A percentile compares a stretch with the other conserved stretches of the same genome.
These are phyloP conservation scores for Dromiciops gliroides DNA, from an alignment of 2,113 vertebrate species.

Conservation along the genomic window DNA sequence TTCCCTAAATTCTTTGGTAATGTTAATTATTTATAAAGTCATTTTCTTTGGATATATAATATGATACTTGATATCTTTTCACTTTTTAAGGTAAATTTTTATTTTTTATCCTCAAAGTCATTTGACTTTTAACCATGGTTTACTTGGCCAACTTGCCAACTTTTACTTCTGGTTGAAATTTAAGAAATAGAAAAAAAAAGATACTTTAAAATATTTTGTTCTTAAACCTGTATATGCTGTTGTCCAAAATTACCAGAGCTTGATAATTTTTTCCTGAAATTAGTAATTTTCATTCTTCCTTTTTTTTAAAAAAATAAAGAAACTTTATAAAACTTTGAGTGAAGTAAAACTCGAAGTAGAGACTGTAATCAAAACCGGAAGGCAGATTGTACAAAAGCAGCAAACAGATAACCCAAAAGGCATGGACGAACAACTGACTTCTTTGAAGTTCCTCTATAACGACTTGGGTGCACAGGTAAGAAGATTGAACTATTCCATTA, in stretches of 20 bases:
- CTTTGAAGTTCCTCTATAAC: constrained; percentile 96
- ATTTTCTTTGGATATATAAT: not conserved
- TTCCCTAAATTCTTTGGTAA: not conserved
- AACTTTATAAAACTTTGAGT: constrained; percentile 97
- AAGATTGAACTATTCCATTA: not conserved
- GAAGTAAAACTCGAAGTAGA: constrained; percentile 98
- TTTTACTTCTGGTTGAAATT: constrained; percentile 4
- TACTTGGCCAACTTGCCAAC: no score
- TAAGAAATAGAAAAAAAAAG: not conserved
- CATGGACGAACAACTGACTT: constrained; percentile 97
- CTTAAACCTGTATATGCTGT: not conserved
- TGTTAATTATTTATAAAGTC: not conserved
- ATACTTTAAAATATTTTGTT: not conserved
- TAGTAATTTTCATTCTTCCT: constrained; percentile 50
- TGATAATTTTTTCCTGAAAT: not conserved
- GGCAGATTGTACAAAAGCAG: constrained; percentile 99
- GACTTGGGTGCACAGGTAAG: constrained; percentile 95
- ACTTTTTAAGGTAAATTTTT: not conserved
- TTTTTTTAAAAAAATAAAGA: constrained; percentile 83
- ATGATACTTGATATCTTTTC: not conserved
- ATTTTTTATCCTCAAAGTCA: constrained; percentile 22
- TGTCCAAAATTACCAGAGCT: constrained; percentile 5
- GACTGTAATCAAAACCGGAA: constrained; percentile 98
- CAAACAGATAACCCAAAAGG: constrained; percentile 96
- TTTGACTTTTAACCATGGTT: not conserved